Evolutionary conservation across 1,140 invertebrate genomes (phyloP), one percentile per base, ranked within the genome.

Genomic region (Drosophila parabipectinata): DNA sequence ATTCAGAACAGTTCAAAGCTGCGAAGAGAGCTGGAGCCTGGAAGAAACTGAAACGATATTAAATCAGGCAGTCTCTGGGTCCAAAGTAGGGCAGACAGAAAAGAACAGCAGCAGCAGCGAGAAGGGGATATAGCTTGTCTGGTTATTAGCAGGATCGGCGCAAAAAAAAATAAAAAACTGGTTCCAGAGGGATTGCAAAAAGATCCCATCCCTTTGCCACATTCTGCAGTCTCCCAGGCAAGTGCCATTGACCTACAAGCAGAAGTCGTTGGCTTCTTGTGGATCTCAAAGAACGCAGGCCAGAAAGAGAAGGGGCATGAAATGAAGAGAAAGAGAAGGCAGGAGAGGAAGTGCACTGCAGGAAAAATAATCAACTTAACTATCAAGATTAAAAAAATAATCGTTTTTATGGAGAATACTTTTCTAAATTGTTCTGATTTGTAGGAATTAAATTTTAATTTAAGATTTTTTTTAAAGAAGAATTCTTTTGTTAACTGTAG

Each of bases 191-290:
- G 48, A 24, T 48, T 39, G 18, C 47, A 41, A 24, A 52, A 51
- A 52, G 45, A 41, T 30, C 47, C 63, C 28, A 47, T 24, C 18
- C 53, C 71, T 72, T 54, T 24, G 28, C 21, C 63, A 18, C 14
- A 18, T 44, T 53, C 28, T 45, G 26, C 8, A 7, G 14, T 52
- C 47, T 67, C 48, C 48, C 50, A 55, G 18, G 50, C 63, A 79
- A 80, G 67, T 87, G 81, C 78, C 80, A 82, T 85, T 85, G 82
- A 85, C 82, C 82, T 60, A 85, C 44, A 81, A 74, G 73, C 64
- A 85, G 64, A 77, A 78, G 82, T 85, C 77, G 82, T 85, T 87
- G 82, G 61, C 82, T 79, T 82, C 75, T 78, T 61, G 64, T 48
- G 66, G 63, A 60, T 66, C 45, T 48, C 39, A 2, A 32, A 48